Evolutionary conservation across 2,888 invertebrate genomes (phyloP).

Genomic region (Andrena bicolor): DNA sequence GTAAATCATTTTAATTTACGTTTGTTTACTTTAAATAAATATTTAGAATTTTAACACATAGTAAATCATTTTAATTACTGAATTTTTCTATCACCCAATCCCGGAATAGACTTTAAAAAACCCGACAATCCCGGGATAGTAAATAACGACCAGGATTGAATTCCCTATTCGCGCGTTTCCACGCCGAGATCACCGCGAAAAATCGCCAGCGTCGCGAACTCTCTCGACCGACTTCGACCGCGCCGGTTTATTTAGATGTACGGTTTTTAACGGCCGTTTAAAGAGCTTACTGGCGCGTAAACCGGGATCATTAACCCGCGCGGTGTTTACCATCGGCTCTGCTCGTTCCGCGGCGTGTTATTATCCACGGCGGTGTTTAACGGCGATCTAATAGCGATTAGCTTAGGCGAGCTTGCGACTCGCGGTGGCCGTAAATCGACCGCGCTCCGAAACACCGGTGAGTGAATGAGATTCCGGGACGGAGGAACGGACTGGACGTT

Average conservation of each 20-base stretch:
- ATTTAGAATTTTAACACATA: too few relatives aligned
- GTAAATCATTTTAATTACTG: too few relatives aligned
- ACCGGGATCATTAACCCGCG: slow-evolving; percentile 22
- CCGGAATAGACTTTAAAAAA: too few relatives aligned
- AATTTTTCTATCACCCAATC: too few relatives aligned
- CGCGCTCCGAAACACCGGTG: not conserved
- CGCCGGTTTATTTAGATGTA: not conserved
- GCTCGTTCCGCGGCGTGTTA: slow-evolving; percentile 14
- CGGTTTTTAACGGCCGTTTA: slow-evolving; percentile 12
- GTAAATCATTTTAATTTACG: too few relatives aligned
- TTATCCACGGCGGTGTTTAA: slow-evolving; percentile 12
- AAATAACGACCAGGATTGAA: too few relatives aligned
- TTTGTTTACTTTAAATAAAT: too few relatives aligned
- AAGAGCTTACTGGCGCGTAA: slow-evolving; percentile 26
- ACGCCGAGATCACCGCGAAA: not conserved
- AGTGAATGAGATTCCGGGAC: not conserved
- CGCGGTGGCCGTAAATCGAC: not conserved
- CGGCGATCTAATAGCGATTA: slow-evolving; percentile 27
- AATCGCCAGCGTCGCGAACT: not conserved
- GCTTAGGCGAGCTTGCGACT: not conserved
- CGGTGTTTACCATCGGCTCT: slow-evolving; percentile 13
- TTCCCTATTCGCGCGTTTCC: too few relatives aligned
- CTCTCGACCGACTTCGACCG: not conserved
- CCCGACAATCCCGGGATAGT: too few relatives aligned
- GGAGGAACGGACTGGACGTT: not conserved